A percentile compares a stretch with the other conserved stretches of the same genome.
These are phyloP conservation scores for Trialeurodes vaporariorum DNA, from an alignment of 1,140 invertebrate genomes.

Conservation along the genomic window DNA sequence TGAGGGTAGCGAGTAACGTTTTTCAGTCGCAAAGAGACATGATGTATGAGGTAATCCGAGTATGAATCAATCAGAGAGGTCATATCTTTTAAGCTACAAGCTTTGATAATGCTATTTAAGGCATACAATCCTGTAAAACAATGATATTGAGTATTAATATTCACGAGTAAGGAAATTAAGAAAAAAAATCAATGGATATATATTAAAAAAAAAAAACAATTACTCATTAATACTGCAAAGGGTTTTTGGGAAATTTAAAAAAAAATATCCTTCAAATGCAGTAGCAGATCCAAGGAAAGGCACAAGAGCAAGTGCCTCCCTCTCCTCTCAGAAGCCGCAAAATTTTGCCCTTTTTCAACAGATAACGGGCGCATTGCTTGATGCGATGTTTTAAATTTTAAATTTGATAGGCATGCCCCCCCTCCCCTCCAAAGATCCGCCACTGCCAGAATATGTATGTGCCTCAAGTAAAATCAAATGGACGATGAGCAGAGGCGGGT, in stretches of 20 bases:
- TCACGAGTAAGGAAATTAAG: neutral
- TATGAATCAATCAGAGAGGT: constrained; percentile 44
- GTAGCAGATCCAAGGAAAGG: no score
- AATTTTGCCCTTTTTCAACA: no score
- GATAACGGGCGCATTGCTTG: no score
- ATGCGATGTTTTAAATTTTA: no score
- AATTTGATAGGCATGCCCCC: no score
- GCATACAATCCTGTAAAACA: constrained; percentile 41
- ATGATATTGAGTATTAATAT: neutral
- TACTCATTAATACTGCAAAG: constrained; percentile 15
- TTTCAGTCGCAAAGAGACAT: constrained; percentile 46
- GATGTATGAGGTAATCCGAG: constrained; percentile 52
- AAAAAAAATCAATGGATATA: constrained; percentile 29
- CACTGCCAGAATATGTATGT: no score
- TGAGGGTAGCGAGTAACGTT: constrained; percentile 39
- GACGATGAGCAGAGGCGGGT: no score
- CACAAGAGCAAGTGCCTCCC: no score
- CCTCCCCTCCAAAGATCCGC: no score
- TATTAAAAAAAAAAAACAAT: constrained; percentile 15
- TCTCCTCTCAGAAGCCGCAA: no score
- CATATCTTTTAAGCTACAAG: constrained; percentile 37
- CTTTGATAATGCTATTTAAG: constrained; percentile 39
- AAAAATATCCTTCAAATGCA: no score
- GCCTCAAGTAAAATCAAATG: no score
- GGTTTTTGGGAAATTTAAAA: neutral